A percentile compares a stretch with the other conserved stretches of the same genome.
phyloP scores from a whole-genome alignment of 2,888 invertebrate genomes.

The Drosophila paracracens region DNA sequence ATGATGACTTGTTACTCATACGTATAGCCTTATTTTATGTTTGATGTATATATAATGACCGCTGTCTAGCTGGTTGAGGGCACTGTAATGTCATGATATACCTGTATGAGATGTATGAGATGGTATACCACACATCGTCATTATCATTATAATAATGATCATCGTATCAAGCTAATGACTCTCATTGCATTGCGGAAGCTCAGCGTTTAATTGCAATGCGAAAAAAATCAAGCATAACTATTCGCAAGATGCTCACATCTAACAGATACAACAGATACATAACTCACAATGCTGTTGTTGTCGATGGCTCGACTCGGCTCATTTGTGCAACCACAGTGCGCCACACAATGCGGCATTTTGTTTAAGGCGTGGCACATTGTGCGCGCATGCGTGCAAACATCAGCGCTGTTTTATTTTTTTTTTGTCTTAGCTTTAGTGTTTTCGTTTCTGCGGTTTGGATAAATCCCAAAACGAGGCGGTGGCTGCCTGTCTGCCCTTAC shows the following conservation, averaged over 20 bases:
- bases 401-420: conserved; percentile 5
- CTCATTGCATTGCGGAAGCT: conserved; percentile 64
- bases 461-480: conserved; percentile 49
- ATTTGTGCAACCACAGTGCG: conserved; percentile 51
- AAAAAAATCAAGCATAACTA: conserved; percentile 49
- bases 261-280: conserved; percentile 44
- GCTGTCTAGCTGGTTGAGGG: conserved; percentile 16
- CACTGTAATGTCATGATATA: conserved; percentile 24
- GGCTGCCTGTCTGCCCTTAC: conserved; percentile 56
- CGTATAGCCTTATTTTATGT: conserved; percentile 1
- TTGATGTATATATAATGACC: conserved; percentile 29
- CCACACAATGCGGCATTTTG: conserved; percentile 16
- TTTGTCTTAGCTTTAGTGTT: conserved; percentile 8
- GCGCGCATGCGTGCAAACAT: conserved; percentile 71
- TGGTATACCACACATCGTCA: conserved; percentile 15
- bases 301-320: conserved; percentile 41
- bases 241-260: conserved; percentile 47
- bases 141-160: conserved; percentile 25
- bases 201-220: conserved; percentile 70
- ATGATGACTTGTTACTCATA: conserved; percentile 15
- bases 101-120: neutral
- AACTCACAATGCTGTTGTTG: conserved; percentile 41
- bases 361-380: conserved; percentile 59
- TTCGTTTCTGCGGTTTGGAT: conserved; percentile 39
- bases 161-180: conserved; percentile 30